Evolutionary conservation across 1,140 invertebrate species (phyloP).

Genomic region (Oscheius sp.): DNA sequence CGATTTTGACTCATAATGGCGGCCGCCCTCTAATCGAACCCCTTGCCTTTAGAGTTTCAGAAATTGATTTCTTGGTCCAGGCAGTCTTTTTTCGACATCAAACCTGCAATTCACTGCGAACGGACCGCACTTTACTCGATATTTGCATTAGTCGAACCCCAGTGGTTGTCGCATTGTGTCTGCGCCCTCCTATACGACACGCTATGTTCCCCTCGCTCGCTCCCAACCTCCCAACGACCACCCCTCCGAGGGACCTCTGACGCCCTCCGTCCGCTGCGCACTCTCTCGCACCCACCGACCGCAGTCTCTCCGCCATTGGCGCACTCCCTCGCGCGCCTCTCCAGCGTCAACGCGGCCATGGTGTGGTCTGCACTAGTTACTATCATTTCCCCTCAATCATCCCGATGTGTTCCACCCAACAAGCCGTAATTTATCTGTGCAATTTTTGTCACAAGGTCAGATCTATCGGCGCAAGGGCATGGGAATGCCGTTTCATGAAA

Average conservation of each 20-base stretch:
- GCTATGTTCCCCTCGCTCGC: background rate
- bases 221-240: background rate
- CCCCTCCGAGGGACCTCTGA: background rate
- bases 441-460: no score
- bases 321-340: background rate
- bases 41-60: no score
- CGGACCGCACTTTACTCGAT: conserved; percentile 5
- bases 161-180: background rate
- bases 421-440: no score
- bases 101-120: background rate
- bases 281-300: background rate
- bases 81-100: background rate
- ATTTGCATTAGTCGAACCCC: conserved; percentile 5
- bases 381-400: conserved; percentile 1
- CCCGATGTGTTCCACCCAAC: no score
- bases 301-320: background rate
- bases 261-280: background rate
- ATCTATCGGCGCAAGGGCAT: no score
- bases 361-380: conserved; percentile 4
- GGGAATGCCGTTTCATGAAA: no score
- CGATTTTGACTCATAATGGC: conserved; percentile 4
- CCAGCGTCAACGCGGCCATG: background rate
- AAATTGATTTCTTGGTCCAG: background rate
- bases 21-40: no score
- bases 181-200: background rate